These are phyloP conservation scores for Archaeoteleia sp. DNA, from an alignment of 2,888 invertebrate species.

Conservation along the genomic window DNA sequence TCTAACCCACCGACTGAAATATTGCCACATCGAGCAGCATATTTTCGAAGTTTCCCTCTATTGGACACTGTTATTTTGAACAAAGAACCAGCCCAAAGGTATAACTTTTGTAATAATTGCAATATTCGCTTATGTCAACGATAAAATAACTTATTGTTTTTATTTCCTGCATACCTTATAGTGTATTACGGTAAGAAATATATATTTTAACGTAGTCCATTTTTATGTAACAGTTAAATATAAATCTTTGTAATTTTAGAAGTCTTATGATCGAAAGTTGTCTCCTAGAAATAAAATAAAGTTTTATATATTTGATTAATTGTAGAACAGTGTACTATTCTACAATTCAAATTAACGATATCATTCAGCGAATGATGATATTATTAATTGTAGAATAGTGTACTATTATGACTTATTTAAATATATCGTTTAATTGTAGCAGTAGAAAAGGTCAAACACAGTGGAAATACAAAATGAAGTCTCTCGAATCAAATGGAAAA, in stretches of 20 bases:
- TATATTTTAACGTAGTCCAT: too few relatives aligned
- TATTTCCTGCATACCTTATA: conserved; percentile 60
- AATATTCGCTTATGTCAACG: conserved; percentile 19
- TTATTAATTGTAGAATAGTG: conserved; percentile 2
- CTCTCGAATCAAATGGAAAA: conserved; percentile 71
- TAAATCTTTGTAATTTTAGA: too few relatives aligned
- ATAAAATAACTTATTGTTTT: conserved; percentile 26
- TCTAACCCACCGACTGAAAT: conserved; percentile 88
- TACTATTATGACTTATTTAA: too few relatives aligned
- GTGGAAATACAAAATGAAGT: conserved; percentile 74
- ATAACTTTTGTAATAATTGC: conserved; percentile 55
- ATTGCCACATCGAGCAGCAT: conserved; percentile 83
- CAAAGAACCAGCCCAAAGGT: conserved; percentile 84
- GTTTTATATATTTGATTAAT: too few relatives aligned
- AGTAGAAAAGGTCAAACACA: conserved; percentile 72
- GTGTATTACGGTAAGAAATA: conserved; percentile 73
- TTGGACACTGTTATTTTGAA: conserved; percentile 86
- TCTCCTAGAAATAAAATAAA: too few relatives aligned
- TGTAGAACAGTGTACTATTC: too few relatives aligned
- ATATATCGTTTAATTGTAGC: conserved; percentile 57
- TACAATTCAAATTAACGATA: too few relatives aligned
- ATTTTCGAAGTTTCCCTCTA: conserved; percentile 89
- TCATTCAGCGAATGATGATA: too few relatives aligned
- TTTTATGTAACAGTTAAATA: background rate
- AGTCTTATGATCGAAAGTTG: too few relatives aligned